phyloP scores from a whole-genome alignment of 2,113 vertebrate species.

The Xyrauchen texanus region DNA sequence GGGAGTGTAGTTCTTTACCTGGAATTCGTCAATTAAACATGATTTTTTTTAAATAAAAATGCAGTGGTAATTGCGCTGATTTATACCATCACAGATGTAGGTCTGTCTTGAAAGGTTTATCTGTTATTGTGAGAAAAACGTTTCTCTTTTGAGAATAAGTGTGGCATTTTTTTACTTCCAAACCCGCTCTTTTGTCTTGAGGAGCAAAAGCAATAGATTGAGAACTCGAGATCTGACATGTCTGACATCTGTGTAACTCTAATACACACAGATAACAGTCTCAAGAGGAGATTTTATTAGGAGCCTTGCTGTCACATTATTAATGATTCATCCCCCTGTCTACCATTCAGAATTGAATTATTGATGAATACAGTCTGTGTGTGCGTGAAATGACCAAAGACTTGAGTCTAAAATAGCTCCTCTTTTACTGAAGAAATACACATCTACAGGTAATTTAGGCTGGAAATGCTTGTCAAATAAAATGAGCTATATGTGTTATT shows the following conservation, averaged over 20 bases:
- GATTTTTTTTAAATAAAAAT: too few relatives aligned
- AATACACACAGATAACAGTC: background rate
- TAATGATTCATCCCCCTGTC: conserved; percentile 54
- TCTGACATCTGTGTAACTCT: background rate
- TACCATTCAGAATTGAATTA: conserved; percentile 42
- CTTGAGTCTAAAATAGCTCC: conserved; percentile 13
- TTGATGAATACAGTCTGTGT: conserved; percentile 36
- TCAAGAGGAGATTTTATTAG: conserved; percentile 10
- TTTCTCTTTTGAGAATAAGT: too few relatives aligned
- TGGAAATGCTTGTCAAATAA: background rate
- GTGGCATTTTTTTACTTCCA: background rate
- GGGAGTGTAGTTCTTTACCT: too few relatives aligned
- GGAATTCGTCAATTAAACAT: too few relatives aligned
- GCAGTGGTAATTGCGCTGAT: too few relatives aligned
- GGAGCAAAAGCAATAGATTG: background rate
- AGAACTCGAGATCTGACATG: conserved; percentile 5
- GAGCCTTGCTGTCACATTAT: conserved; percentile 48
- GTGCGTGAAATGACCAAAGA: conserved; percentile 28
- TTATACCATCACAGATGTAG: too few relatives aligned
- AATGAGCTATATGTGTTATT: background rate
- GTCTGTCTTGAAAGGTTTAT: too few relatives aligned
- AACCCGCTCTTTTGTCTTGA: background rate
- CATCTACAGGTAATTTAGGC: background rate
- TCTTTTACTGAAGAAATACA: background rate
- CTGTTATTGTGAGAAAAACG: too few relatives aligned